A percentile compares a stretch with the other conserved stretches of the same genome.
phyloP scores from a whole-genome alignment of 2,797 vertebrate species.

The Takifugu rubripes region DNA sequence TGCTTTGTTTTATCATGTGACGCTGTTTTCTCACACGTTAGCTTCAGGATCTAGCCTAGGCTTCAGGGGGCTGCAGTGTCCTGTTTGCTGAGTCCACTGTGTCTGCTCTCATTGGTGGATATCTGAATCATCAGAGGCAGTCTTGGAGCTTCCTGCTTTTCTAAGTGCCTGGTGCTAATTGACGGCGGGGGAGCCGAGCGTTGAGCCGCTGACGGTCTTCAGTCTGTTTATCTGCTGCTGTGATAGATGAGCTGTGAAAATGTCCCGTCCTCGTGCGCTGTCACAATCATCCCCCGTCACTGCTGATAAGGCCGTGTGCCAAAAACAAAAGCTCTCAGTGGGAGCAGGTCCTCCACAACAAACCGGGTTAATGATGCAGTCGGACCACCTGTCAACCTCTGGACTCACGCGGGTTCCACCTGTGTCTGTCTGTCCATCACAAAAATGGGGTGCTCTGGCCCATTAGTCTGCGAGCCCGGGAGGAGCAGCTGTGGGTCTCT shows the following conservation, averaged over 20 bases:
- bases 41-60: no score
- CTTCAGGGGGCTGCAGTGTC: no score
- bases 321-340: constrained; percentile 61
- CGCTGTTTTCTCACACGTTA: no score
- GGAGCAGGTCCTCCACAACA: constrained; percentile 57
- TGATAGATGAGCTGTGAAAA: constrained; percentile 69
- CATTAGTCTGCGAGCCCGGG: no score
- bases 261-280: constrained; percentile 46
- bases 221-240: constrained; percentile 62
- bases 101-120: no score
- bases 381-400: constrained; percentile 57
- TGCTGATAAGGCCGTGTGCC: constrained; percentile 63
- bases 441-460: no score
- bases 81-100: no score
- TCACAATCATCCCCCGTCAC: constrained; percentile 69
- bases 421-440: constrained; percentile 31
- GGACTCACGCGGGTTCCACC: constrained; percentile 47
- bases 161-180: constrained; percentile 36
- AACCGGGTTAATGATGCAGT: constrained; percentile 67
- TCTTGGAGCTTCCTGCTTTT: constrained; percentile 27
- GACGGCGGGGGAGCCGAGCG: constrained; percentile 36
- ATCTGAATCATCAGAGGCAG: constrained; percentile 15
- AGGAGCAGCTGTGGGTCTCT: neutral
- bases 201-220: constrained; percentile 47
- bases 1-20: no score